Base-by-base conservation (phyloP, 2,888 invertebrate species). In the Agriopis marginaria region DNA sequence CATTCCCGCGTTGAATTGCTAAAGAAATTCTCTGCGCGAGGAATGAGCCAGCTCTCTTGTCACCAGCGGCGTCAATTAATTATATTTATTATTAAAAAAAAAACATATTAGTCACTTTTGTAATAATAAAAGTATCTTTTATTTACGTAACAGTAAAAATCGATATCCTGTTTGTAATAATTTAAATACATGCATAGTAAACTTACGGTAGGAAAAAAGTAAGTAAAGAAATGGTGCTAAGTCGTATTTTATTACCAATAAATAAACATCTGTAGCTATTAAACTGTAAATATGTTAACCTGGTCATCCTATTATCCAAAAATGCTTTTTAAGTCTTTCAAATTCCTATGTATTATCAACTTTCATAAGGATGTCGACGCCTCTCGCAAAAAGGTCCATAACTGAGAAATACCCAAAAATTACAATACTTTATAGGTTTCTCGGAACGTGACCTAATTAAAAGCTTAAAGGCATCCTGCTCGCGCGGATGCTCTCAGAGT, bases 361-460 rank as follows among this genome's bases (percentile, higher is more conserved):
- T 66, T 66, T 55, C 61, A 55, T 44, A 55, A 62, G 55, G 61
- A 66, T 66, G 61, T 62, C 47, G 40, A 40, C 60, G 32, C 0
- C n/a, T 49, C 23, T 14, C 32, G n/a, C 42, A 47, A 70, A 67
- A 72, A 73, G 68, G n/a, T 45, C 42, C 60, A n/a, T 10, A 54
- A 45, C 32, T 32, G 12, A 7, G 32, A 73, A 70, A 67, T 69
- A 54, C 49, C 23, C 63, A 62, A 68, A 68, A 75, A 66, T 62
- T 14, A 44, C 54, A 66, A 64, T 72, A 68, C 67, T 75, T 71
- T 68, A 65, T 70, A 75, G 73, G 72, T 70, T 75, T 75, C 76
- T 66, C 51, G 50, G 75, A 71, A 73, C 45, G 65, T 68, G 76
- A 75, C 76, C 76, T 66, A 74, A 76, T 74, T 76, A 42, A 42